These are phyloP conservation scores for Rhabditophanes sp. DNA, from an alignment of 2,888 invertebrate genomes.

Conservation along the genomic window DNA sequence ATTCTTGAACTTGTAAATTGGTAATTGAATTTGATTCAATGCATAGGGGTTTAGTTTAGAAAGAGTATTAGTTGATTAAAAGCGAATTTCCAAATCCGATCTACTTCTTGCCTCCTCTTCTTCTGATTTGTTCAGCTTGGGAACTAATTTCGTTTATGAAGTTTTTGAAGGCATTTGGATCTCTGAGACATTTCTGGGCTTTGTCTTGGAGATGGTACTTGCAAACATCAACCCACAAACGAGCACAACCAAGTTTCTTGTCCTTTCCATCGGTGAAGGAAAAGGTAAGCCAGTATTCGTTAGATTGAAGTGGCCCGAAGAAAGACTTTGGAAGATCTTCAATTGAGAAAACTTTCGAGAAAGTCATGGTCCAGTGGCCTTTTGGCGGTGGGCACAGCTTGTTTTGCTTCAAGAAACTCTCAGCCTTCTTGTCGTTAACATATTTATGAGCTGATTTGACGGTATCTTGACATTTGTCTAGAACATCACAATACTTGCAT, in stretches of 20 bases:
- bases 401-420: slow-evolving; percentile 27
- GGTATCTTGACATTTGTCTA: slow-evolving; percentile 43
- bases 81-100: too few relatives aligned
- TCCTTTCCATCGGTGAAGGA: slow-evolving; percentile 43
- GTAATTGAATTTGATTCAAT: too few relatives aligned
- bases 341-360: slow-evolving; percentile 42
- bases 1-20: too few relatives aligned
- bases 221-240: slow-evolving; percentile 42
- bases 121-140: slow-evolving; percentile 41
- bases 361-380: slow-evolving; percentile 44
- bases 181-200: slow-evolving; percentile 39
- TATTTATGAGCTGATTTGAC: slow-evolving; percentile 43
- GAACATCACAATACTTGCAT: slow-evolving; percentile 43
- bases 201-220: slow-evolving; percentile 40
- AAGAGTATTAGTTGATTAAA: too few relatives aligned
- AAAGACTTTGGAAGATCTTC: slow-evolving; percentile 43
- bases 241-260: slow-evolving; percentile 38
- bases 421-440: slow-evolving; percentile 36
- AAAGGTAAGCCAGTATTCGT: slow-evolving; percentile 45
- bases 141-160: slow-evolving; percentile 42
- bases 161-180: slow-evolving; percentile 43
- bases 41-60: too few relatives aligned
- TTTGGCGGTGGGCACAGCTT: slow-evolving; percentile 33
- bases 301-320: slow-evolving; percentile 44
- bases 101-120: too few relatives aligned